phyloP scores from a whole-genome alignment of 2,113 vertebrate genomes.

The Nothoprocta pentlandii region DNA sequence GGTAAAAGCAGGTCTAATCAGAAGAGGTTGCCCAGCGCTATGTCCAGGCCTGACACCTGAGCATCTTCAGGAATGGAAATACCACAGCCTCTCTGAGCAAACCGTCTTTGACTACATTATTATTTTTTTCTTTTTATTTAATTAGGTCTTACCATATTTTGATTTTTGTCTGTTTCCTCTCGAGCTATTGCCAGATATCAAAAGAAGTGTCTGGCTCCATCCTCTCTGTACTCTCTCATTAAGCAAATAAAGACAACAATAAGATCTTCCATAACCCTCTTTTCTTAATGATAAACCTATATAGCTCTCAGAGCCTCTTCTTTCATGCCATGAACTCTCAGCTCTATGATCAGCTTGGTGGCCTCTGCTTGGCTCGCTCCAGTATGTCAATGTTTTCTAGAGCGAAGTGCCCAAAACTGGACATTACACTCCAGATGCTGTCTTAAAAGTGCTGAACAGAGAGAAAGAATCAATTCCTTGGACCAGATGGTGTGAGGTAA shows the following conservation, averaged over 20 bases:
- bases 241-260: no score
- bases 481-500: background rate
- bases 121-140: background rate
- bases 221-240: background rate
- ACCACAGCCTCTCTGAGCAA: background rate
- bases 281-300: background rate
- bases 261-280: no score
- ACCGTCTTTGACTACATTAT: background rate
- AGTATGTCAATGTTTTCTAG: no score
- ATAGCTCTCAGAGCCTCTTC: background rate
- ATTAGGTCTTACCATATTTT: background rate
- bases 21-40: background rate
- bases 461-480: background rate
- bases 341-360: background rate
- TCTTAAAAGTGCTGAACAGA: background rate
- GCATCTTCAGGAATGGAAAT: background rate
- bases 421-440: background rate
- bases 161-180: background rate
- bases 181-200: background rate
- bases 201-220: background rate
- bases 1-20: background rate
- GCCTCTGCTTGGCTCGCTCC: no score
- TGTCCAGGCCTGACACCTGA: background rate
- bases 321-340: background rate
- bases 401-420: no score